Conservation (phyloP, 64 coral and sea anemone genomes). For the Pachyseris speciosa region DNA sequence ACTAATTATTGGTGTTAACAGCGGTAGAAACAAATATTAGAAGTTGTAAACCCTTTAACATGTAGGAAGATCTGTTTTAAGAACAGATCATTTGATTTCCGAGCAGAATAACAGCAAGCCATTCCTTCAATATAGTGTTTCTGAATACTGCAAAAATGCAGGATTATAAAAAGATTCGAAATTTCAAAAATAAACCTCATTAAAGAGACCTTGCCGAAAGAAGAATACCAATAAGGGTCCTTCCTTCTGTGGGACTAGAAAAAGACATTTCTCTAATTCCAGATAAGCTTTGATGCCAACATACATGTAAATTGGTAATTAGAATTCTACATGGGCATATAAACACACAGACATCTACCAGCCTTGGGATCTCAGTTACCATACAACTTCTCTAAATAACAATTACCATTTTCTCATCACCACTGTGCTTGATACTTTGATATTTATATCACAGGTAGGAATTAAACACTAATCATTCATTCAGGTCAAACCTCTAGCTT, state of each 20-base stretch:
- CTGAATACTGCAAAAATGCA: background rate
- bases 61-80: background rate
- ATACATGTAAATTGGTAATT: background rate
- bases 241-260: too few species aligned
- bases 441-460: background rate
- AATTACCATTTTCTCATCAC: constrained; percentile 17
- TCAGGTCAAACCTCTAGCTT: background rate
- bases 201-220: too few species aligned
- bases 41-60: background rate
- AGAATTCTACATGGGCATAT: background rate
- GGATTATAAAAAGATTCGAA: background rate
- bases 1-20: background rate
- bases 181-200: background rate
- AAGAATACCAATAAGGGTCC: too few species aligned
- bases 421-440: background rate
- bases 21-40: background rate
- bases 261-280: background rate
- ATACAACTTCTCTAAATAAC: background rate
- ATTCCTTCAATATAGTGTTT: background rate
- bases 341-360: background rate
- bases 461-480: background rate
- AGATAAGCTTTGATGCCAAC: background rate
- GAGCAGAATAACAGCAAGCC: background rate
- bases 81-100: background rate
- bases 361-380: background rate